phyloP scores from a whole-genome alignment of 2,888 invertebrate species.

The Eupithecia inturbata region DNA sequence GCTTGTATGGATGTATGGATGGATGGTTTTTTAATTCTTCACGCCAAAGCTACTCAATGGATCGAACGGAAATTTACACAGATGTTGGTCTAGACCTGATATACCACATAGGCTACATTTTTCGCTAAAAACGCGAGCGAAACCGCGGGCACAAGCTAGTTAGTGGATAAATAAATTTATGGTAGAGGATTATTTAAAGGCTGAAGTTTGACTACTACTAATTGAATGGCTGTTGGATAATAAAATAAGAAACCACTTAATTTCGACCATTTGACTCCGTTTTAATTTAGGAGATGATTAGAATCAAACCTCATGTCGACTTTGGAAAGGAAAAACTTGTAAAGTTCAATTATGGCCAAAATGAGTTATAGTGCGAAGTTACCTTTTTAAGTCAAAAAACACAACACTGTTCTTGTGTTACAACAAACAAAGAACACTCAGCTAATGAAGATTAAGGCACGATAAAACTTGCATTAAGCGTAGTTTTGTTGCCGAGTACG shows the following conservation, averaged over 20 bases:
- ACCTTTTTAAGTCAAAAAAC: background rate
- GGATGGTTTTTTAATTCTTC: too few species aligned
- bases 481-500: conserved; percentile 12
- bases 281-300: background rate
- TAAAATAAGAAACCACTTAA: background rate
- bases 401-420: background rate
- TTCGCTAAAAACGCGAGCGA: too few species aligned
- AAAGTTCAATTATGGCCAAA: background rate
- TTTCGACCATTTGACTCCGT: background rate
- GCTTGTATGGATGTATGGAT: too few species aligned
- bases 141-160: too few species aligned
- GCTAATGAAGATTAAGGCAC: conserved; percentile 12
- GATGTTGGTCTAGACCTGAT: too few species aligned
- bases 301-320: background rate
- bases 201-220: too few species aligned
- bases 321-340: background rate
- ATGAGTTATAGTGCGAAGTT: background rate
- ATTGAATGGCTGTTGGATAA: too few species aligned
- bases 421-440: background rate
- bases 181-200: too few species aligned
- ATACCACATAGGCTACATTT: too few species aligned
- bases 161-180: too few species aligned
- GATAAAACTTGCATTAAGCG: conserved; percentile 16
- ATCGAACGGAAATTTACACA: too few species aligned
- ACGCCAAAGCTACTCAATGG: too few species aligned